Base-by-base conservation (phyloP, 1,140 invertebrate species). In the Aphelenchoides besseyi region DNA sequence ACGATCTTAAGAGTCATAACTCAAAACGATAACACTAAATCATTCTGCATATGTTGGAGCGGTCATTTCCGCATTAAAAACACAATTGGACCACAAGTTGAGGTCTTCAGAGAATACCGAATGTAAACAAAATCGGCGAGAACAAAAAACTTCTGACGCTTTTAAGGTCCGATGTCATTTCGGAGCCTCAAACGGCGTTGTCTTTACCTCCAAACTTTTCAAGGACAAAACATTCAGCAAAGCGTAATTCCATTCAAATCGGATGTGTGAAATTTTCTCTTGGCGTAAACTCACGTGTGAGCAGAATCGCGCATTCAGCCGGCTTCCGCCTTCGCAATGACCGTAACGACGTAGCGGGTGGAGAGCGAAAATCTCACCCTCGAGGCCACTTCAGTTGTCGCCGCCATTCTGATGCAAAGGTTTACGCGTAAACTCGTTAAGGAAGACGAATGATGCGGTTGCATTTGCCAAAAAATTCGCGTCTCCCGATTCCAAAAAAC, bases 181-280 rank as follows among this genome's bases (percentile, higher is more conserved):
- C n/a, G 41, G 41, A 48, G 23, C 23, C 41, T 23, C 41, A 48
- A 48, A 48, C 41, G 41, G 41, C 41, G 12, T 12, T 23, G 12
- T 23, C 12, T 48, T 48, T 48, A 48, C 41, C 23, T 23, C 41
- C 41, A 23, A 48, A 48, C 41, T 23, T 23, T 23, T 48, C 41
- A 48, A 48, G 41, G 41, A 48, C 41, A 48, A 48, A 12, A 16
- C 41, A 23, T 48, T 48, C 23, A 23, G 12, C 23, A 23, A 23
- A 48, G 41, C 41, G 41, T 48, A 48, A 48, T 48, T 48, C 41
- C 41, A 48, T 48, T n/a, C 12, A 48, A 48, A 23, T 48, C 41
- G 41, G 41, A 23, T n/a, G n/a, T 23, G 41, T 48, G 41, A 48
- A 48, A 48, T 16, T 48, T 48, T 23, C 41, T 48, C 41, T 23